phyloP scores from a whole-genome alignment of 2,888 invertebrate genomes.

The Cryptophagus acutangulus region DNA sequence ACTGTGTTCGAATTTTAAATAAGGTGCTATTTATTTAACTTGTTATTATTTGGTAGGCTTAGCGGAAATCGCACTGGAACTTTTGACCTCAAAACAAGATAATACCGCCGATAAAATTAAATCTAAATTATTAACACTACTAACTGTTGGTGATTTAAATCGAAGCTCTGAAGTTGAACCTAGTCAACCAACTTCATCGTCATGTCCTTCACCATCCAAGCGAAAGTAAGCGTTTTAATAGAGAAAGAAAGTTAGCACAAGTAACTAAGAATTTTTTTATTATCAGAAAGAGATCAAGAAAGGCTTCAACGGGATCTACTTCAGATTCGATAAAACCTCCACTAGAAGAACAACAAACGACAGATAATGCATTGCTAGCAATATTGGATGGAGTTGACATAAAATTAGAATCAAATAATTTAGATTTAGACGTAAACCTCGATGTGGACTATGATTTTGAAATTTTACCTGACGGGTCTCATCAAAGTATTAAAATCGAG shows the following conservation, averaged over 20 bases:
- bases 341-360: slow-evolving; percentile 50
- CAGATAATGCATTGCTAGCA: too few relatives aligned
- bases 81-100: slow-evolving; percentile 67
- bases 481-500: too few relatives aligned
- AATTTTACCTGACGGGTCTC: too few relatives aligned
- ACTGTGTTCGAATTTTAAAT: not conserved
- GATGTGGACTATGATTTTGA: too few relatives aligned
- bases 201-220: slow-evolving; percentile 56
- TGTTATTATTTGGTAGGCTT: slow-evolving; percentile 48
- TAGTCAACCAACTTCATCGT: slow-evolving; percentile 59
- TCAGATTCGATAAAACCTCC: slow-evolving; percentile 54
- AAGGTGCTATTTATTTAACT: slow-evolving; percentile 5
- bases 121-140: too few relatives aligned
- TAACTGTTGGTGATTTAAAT: slow-evolving; percentile 55
- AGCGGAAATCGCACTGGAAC: slow-evolving; percentile 79
- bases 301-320: slow-evolving; percentile 59
- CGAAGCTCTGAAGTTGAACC: slow-evolving; percentile 53
- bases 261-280: slow-evolving; percentile 14
- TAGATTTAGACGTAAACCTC: too few relatives aligned
- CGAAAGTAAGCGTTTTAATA: slow-evolving; percentile 41
- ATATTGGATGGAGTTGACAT: too few relatives aligned
- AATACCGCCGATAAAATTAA: slow-evolving; percentile 51
- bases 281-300: slow-evolving; percentile 58
- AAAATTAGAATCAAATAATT: too few relatives aligned
- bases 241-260: not conserved